Base-by-base conservation (phyloP, 2,113 vertebrate species). In the Colinus virginianus region DNA sequence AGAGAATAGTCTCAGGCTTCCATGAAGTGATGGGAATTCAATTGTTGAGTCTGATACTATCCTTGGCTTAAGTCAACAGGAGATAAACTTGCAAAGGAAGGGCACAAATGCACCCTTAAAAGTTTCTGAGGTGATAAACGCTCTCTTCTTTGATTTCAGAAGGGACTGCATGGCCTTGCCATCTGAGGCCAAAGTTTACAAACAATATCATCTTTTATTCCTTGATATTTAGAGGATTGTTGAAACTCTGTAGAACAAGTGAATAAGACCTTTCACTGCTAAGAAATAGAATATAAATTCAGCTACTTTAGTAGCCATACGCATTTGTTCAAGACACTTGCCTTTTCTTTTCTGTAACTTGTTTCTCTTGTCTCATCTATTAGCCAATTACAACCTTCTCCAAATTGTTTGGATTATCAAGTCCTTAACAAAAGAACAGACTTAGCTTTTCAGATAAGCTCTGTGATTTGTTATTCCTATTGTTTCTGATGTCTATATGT, bases 1-100 rank as follows among this genome's bases (percentile, higher is more conserved):
- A 38, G 77, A 71, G 93, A 66, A 56, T 3, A 8, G 36, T 36
- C 53, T 55, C 42, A 11, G 45, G 19, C 81, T 88, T 64, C 42
- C 80, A 51, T 11, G 56, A 53, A 58, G 26, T 8, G 36, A 36
- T 67, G 30, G 49, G 64, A 59, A 78, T 87, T 75, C 75, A 58
- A 26, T 66, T 88, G 42, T 90, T 87, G 70, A 78, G 74, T 90
- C 62, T 90, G 66, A 81, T 76, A 55, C 71, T 86, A 88, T 84
- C 69, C 83, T 93, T 94, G 85, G 19, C 81, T 84, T 81, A 81
- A 86, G 69, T 36, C 72, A 91, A 75, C 79, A 71, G 69, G 64
- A 96, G 76, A 94, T 94, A 91, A 85, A 88, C 59, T 7, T 78
- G 53, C 23, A 61, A 78, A 90, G 16, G 85, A 84, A 75, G 66